phyloP scores from a whole-genome alignment of 2,888 invertebrate genomes.

The Ophion ventricosus region DNA sequence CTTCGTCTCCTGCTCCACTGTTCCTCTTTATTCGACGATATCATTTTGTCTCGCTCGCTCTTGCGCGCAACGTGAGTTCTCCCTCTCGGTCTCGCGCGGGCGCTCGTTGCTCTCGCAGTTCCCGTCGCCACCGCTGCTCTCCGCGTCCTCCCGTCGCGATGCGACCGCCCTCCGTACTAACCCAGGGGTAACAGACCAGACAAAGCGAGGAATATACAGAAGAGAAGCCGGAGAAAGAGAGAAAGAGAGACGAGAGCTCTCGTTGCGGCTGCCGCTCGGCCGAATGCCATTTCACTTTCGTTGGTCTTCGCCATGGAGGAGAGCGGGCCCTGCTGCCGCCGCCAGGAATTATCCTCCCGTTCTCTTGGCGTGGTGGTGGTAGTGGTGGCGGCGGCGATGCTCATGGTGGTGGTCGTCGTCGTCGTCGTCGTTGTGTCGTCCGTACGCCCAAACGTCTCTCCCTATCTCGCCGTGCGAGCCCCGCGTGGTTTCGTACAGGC shows the following conservation, averaged over 20 bases:
- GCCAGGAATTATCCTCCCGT: conserved; percentile 68
- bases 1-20: conserved; percentile 31
- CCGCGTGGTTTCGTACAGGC: conserved; percentile 53
- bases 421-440: conserved; percentile 70
- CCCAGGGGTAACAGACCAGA: conserved; percentile 46
- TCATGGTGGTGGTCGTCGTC: conserved; percentile 71
- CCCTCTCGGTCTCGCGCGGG: conserved; percentile 65
- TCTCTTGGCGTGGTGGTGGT: conserved; percentile 52
- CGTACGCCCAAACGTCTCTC: conserved; percentile 56
- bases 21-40: conserved; percentile 14
- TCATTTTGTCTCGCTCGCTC: background rate
- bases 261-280: conserved; percentile 59
- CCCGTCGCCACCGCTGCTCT: conserved; percentile 50
- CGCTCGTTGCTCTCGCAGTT: conserved; percentile 52
- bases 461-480: conserved; percentile 52
- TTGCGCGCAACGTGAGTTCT: conserved; percentile 22
- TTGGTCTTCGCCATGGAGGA: conserved; percentile 82
- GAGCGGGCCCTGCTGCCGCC: conserved; percentile 71
- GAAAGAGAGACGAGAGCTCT: conserved; percentile 31
- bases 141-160: conserved; percentile 60
- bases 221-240: conserved; percentile 25
- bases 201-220: conserved; percentile 32
- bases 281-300: conserved; percentile 84
- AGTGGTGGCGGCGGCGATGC: conserved; percentile 51
- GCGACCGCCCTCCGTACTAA: conserved; percentile 63